A percentile compares a stretch with the other conserved stretches of the same genome.
These are phyloP conservation scores for Agrotis ipsilon DNA, from an alignment of 2,888 invertebrate species.

Conservation along the genomic window DNA sequence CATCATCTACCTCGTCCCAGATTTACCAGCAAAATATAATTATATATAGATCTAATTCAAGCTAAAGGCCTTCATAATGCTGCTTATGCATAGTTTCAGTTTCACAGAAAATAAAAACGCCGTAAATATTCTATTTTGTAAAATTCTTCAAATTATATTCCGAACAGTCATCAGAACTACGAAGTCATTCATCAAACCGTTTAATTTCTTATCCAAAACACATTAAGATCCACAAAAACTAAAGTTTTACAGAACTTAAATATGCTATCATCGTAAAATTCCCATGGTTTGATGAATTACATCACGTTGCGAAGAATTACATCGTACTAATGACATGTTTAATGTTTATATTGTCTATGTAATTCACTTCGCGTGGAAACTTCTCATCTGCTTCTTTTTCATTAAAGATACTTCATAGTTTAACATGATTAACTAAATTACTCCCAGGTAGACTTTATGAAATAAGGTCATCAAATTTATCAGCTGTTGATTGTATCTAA, in stretches of 20 bases:
- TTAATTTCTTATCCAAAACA: slow-evolving; percentile 40
- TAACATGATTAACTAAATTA: slow-evolving; percentile 3
- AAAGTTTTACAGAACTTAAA: slow-evolving; percentile 25
- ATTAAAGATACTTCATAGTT: slow-evolving; percentile 21
- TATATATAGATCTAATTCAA: not conserved
- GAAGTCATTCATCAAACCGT: not conserved
- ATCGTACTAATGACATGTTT: slow-evolving; percentile 49
- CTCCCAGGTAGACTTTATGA: not conserved
- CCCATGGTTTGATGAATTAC: slow-evolving; percentile 57
- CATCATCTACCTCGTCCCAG: slow-evolving; percentile 10
- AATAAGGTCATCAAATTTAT: slow-evolving; percentile 5
- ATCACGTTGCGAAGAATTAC: slow-evolving; percentile 45
- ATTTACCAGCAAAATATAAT: slow-evolving; percentile 7
- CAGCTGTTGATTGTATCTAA: not conserved
- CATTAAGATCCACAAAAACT: slow-evolving; percentile 32
- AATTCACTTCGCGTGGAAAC: slow-evolving; percentile 44
- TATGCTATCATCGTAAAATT: slow-evolving; percentile 42
- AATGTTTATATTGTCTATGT: slow-evolving; percentile 50
- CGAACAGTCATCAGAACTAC: not conserved
- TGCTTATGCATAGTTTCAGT: slow-evolving; percentile 1
- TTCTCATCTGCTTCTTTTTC: slow-evolving; percentile 35
- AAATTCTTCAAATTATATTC: slow-evolving; percentile 1
- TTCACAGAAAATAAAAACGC: not conserved
- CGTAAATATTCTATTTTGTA: too few relatives aligned
- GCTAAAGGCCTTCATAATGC: not conserved